Evolutionary conservation across 2,797 vertebrate genomes (phyloP), one percentile per base, ranked within the genome.

Genomic region (Hyperoplus immaculatus): DNA sequence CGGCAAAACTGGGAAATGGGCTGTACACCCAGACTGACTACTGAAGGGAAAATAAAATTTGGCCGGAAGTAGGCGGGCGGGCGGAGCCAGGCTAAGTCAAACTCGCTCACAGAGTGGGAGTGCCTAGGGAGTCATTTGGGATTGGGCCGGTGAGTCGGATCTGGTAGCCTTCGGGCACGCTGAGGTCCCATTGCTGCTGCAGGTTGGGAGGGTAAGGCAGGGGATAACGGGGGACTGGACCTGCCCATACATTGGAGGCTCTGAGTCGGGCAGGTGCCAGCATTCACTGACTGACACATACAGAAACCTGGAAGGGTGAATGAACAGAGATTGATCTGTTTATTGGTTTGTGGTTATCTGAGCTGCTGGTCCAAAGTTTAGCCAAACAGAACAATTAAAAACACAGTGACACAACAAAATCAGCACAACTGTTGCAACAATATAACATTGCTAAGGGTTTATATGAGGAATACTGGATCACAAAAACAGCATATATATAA

Each of bases 141-240:
- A n/a, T n/a, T n/a, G n/a, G n/a, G n/a, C n/a, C n/a, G n/a, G n/a
- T 97, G 69, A 99, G 95, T 50, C 9, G 92, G 80, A 98, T 94
- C 43, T 94, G 96, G 13, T 95, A 96, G 47, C 97, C 97, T 0
- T 87, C 81, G 0, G 97, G 96, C 15, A 97, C 97, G 4, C 78
- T 80, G 78, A 98, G 91, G 50, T 97, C 89, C 97, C 97, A 97
- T 55, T 84, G 84, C 68, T 90, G 3, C 58, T 42, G 75, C 82
- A 85, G 76, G 72, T 91, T 89, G 10, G 88, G 77, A 12, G 86
- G 49, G 78, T 94, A 93, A 6, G 93, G 89, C 65, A 78, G 57
- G 1, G 94, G 94, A 69, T 90, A 94, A 51, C 89, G 94, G 69
- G 96, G 36, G 97, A 97, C 16, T 95, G 89, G 86, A 98, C 85